phyloP scores from a whole-genome alignment of 2,113 vertebrate species.

The Triplophysa siluroides region DNA sequence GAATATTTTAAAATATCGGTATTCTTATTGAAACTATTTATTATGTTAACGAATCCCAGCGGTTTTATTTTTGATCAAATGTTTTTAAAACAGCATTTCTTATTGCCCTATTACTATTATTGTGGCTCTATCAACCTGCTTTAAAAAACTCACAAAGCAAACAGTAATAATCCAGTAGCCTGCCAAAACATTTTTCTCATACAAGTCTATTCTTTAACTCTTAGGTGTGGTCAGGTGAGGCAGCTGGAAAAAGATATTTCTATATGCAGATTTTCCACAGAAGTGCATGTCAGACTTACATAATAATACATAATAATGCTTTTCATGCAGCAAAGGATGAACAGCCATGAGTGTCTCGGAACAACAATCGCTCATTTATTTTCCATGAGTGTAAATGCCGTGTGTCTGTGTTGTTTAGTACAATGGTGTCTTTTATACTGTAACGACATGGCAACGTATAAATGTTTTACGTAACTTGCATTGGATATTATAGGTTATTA shows the following conservation, averaged over 20 bases:
- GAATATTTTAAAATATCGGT: too few relatives aligned
- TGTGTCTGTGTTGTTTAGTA: background rate
- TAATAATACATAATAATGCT: background rate
- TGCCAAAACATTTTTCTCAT: constrained; percentile 7
- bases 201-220: background rate
- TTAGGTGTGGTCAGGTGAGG: background rate
- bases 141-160: background rate
- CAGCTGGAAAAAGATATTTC: background rate
- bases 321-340: background rate
- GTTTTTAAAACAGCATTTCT: too few relatives aligned
- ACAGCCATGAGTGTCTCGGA: background rate
- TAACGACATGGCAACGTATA: too few relatives aligned
- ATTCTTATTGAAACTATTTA: too few relatives aligned
- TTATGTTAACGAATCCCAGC: too few relatives aligned
- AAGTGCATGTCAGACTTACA: background rate
- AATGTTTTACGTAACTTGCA: background rate
- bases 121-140: background rate
- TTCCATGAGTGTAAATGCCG: background rate
- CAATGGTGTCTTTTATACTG: too few relatives aligned
- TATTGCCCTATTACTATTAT: background rate
- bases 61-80: too few relatives aligned
- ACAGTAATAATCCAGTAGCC: background rate
- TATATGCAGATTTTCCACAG: background rate
- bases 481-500: background rate
- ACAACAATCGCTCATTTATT: background rate